Conservation (phyloP, 2,888 invertebrate species). For the Hemistola chrysoprasaria region DNA sequence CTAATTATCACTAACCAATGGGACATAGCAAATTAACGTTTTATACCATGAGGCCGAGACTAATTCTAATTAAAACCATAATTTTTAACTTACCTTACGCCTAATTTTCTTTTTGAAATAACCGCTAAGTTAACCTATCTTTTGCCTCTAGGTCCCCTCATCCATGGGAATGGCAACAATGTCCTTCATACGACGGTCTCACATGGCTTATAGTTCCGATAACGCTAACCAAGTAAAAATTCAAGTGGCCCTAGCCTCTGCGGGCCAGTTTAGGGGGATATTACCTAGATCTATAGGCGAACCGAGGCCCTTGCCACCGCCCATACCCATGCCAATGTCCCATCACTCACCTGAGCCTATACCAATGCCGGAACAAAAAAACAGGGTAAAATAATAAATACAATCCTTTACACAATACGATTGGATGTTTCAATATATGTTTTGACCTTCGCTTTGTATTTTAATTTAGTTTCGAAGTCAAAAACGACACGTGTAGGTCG, state of each 20-base stretch:
- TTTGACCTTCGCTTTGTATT: background rate
- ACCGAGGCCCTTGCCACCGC: background rate
- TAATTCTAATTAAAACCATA: too few relatives aligned
- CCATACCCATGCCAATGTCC: conserved; percentile 3
- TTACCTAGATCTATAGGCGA: background rate
- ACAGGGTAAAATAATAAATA: conserved; percentile 9
- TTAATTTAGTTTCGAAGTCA: too few relatives aligned
- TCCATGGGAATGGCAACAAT: conserved; percentile 2
- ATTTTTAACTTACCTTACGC: too few relatives aligned
- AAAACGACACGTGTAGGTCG: too few relatives aligned
- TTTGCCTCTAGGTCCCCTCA: conserved; percentile 4
- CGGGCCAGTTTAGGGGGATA: background rate
- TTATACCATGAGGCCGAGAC: too few relatives aligned
- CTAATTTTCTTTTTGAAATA: too few relatives aligned
- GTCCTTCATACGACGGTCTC: background rate
- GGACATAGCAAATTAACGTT: too few relatives aligned
- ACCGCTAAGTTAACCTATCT: background rate
- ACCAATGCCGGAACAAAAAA: conserved; percentile 10
- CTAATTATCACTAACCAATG: too few relatives aligned
- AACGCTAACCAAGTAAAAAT: background rate
- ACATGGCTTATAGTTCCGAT: background rate
- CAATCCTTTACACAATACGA: background rate
- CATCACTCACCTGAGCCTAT: background rate
- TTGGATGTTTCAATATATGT: conserved; percentile 1
- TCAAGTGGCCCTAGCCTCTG: background rate